These are phyloP conservation scores for Parnassius apollo DNA, from an alignment of 2,888 invertebrate species.

Conservation along the genomic window DNA sequence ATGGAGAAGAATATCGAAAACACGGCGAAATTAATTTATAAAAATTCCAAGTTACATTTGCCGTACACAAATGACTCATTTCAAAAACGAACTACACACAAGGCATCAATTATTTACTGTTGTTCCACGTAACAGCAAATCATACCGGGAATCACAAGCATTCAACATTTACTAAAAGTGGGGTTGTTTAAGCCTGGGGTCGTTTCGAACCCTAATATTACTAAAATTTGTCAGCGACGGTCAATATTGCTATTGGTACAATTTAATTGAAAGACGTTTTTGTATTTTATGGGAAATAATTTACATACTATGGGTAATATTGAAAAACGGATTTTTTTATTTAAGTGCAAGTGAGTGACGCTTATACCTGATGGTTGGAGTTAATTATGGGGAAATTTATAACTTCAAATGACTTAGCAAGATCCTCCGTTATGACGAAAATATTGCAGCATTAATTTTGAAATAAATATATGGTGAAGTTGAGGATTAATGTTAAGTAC, in stretches of 20 bases:
- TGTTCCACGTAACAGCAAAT: constrained; percentile 32
- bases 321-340: too few species aligned
- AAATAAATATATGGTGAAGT: too few species aligned
- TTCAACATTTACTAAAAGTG: constrained; percentile 45
- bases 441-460: too few species aligned
- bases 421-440: too few species aligned
- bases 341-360: too few species aligned
- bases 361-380: too few species aligned
- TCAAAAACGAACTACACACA: constrained; percentile 19
- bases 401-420: too few species aligned
- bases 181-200: constrained; percentile 26
- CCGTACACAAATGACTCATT: constrained; percentile 22
- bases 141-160: constrained; percentile 37
- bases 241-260: constrained; percentile 12
- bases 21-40: background rate
- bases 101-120: constrained; percentile 26
- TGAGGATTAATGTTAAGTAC: too few species aligned
- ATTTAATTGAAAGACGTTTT: constrained; percentile 3
- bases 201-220: constrained; percentile 22
- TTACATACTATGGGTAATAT: too few species aligned
- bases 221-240: constrained; percentile 23
- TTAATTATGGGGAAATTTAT: too few species aligned
- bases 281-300: background rate
- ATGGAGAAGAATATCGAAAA: background rate
- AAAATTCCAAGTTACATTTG: background rate